A percentile compares a stretch with the other conserved stretches of the same genome.
Evolutionary conservation across 2,888 invertebrate genomes (phyloP).

Genomic region (Arrhopalites spinosus): DNA sequence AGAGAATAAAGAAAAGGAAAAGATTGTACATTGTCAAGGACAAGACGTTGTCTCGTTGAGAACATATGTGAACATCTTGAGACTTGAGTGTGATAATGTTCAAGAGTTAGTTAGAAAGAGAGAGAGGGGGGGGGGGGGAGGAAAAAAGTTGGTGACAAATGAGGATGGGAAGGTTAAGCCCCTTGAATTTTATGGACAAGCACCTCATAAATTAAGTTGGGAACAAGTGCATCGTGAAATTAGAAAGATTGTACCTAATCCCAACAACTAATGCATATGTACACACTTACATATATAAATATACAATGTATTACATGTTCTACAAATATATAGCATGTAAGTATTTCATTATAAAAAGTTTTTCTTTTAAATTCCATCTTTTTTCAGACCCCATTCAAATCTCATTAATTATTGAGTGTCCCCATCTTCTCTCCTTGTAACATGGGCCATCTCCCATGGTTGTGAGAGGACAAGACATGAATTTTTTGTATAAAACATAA

Average conservation of each 20-base stretch:
- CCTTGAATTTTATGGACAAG: constrained; percentile 14
- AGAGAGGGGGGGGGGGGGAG: neutral
- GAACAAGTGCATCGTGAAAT: constrained; percentile 13
- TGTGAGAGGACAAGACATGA: no score
- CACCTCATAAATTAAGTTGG: constrained; percentile 14
- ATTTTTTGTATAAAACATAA: no score
- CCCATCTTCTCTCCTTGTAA: no score
- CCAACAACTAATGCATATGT: no score
- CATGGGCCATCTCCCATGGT: no score
- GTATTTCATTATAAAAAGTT: no score
- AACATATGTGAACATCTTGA: neutral
- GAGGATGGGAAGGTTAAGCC: constrained; percentile 15
- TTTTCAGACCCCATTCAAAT: no score
- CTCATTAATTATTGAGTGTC: no score
- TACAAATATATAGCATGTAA: no score
- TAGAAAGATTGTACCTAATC: neutral
- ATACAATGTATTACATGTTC: no score
- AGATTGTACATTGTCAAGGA: neutral
- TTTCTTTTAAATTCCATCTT: no score
- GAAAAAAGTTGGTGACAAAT: constrained; percentile 22
- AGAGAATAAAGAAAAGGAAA: neutral
- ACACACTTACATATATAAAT: no score
- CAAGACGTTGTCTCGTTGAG: neutral
- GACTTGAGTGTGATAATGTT: neutral
- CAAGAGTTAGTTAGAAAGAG: neutral